These are phyloP conservation scores for Eremophila alpestris DNA, from an alignment of 2,797 vertebrate genomes.

Conservation along the genomic window DNA sequence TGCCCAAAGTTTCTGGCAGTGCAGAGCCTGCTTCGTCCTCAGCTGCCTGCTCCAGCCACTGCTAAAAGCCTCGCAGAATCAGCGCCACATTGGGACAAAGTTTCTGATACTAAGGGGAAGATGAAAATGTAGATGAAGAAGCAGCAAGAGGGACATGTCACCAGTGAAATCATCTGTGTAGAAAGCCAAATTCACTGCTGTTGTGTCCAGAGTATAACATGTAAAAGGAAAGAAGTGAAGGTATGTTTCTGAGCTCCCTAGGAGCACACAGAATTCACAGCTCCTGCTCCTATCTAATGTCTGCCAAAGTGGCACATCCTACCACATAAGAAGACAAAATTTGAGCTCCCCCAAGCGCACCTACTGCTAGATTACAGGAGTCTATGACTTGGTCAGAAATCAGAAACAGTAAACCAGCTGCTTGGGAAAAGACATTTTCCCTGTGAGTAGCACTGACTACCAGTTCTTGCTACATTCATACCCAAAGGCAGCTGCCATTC, in stretches of 20 bases:
- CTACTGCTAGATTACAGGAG: not conserved
- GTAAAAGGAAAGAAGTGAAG: not conserved
- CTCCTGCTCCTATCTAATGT: not conserved
- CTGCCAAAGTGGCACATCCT: not conserved
- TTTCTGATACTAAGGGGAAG: not conserved
- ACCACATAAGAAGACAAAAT: not conserved
- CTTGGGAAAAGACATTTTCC: not conserved
- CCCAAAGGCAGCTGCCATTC: not conserved
- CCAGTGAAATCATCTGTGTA: not conserved
- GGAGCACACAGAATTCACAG: not conserved
- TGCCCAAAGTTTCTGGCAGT: not conserved
- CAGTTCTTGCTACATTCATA: not conserved
- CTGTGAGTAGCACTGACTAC: not conserved
- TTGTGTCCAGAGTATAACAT: not conserved
- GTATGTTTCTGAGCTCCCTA: not conserved
- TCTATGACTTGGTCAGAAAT: not conserved
- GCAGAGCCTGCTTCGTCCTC: not conserved
- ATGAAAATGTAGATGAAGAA: not conserved
- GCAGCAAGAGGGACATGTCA: not conserved
- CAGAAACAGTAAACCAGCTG: not conserved
- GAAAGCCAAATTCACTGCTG: not conserved
- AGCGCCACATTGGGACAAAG: rapidly evolving
- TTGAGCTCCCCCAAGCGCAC: not conserved
- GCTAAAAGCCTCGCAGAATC: not conserved
- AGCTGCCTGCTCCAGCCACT: not conserved